A percentile compares a stretch with the other conserved stretches of the same genome.
These are phyloP conservation scores for Nothocercus nigrocapillus DNA, from an alignment of 2,113 vertebrate genomes.

Conservation along the genomic window DNA sequence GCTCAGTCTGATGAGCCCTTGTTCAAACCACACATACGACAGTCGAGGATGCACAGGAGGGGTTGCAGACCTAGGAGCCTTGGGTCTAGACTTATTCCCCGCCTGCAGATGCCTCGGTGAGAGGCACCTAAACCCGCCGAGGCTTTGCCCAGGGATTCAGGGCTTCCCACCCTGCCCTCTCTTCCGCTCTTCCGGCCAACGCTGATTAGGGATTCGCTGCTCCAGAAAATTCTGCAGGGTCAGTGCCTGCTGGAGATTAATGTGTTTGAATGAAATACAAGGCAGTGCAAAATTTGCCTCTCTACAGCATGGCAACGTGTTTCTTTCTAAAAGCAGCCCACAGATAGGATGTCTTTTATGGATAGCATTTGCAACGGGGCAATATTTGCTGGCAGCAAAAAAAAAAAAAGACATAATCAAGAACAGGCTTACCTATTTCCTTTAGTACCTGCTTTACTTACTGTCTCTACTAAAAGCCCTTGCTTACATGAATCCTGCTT, in stretches of 20 bases:
- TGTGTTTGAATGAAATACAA: not conserved
- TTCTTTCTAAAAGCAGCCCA: not conserved
- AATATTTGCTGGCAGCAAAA: not conserved
- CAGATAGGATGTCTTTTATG: not conserved
- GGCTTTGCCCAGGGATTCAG: not conserved
- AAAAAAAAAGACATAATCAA: not conserved
- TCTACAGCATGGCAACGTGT: not conserved
- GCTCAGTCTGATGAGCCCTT: not conserved
- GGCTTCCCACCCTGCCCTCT: not conserved
- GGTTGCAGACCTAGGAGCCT: not conserved
- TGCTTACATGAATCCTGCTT: not conserved
- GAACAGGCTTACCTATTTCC: not conserved
- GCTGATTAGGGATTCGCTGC: not conserved
- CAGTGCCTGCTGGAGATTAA: not conserved
- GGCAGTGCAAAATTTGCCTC: not conserved
- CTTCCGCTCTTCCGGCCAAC: not conserved
- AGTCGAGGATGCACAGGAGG: not conserved
- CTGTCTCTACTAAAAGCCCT: not conserved
- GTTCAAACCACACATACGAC: not conserved
- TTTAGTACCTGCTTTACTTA: not conserved
- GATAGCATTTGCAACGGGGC: not conserved
- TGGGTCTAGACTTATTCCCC: not conserved
- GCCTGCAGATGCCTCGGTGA: not conserved
- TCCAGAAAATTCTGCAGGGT: not conserved
- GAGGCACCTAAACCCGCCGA: not conserved